These are phyloP conservation scores for Fragum sueziense DNA, from an alignment of 2,888 invertebrate genomes.

Conservation along the genomic window DNA sequence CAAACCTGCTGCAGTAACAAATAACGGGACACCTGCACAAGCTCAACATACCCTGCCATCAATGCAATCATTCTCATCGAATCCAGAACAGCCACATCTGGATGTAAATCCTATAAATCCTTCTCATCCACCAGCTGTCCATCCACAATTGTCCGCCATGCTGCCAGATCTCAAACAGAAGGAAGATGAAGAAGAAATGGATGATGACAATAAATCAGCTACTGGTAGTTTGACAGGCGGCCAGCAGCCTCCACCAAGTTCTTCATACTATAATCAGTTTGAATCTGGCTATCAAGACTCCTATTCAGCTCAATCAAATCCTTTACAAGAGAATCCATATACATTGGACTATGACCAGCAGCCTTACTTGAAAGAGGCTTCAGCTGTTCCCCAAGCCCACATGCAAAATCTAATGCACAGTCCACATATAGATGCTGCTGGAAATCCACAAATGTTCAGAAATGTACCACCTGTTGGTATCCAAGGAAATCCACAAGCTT, in stretches of 20 bases:
- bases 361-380: not conserved
- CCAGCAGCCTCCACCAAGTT: not conserved
- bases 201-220: not conserved
- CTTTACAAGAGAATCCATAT: slow-evolving; percentile 14
- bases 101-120: not conserved
- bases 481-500: not conserved
- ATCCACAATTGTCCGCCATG: not conserved
- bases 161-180: slow-evolving; percentile 26
- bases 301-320: not conserved
- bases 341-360: slow-evolving; percentile 5
- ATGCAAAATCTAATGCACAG: not conserved
- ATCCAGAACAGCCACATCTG: not conserved
- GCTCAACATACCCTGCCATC: slow-evolving; percentile 28
- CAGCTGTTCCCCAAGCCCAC: not conserved
- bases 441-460: not conserved
- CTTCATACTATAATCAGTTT: slow-evolving; percentile 1
- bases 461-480: not conserved
- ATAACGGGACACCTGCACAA: not conserved
- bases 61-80: slow-evolving; percentile 43
- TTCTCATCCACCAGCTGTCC: not conserved
- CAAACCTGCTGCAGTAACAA: not conserved
- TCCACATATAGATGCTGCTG: slow-evolving; percentile 3
- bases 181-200: not conserved
- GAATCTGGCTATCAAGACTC: not conserved
- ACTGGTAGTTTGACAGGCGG: not conserved